phyloP scores from a whole-genome alignment of 1,140 invertebrate species.

The Drosophila ercepeae region DNA sequence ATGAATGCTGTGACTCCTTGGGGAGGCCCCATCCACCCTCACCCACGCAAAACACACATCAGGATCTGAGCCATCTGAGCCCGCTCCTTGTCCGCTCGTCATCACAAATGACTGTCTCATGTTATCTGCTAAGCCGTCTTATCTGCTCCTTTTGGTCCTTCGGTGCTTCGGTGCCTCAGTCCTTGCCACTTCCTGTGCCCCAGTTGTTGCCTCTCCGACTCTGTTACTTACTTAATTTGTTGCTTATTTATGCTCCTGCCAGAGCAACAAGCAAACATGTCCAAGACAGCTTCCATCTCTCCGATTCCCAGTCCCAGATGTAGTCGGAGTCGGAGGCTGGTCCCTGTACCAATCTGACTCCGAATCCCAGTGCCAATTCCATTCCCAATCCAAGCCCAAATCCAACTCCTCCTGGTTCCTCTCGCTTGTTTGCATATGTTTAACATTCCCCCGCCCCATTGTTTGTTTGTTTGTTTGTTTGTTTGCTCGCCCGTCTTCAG shows the following conservation, averaged over 20 bases:
- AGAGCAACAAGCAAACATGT: slow-evolving; percentile 44
- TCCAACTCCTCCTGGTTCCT: slow-evolving; percentile 29
- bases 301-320: slow-evolving; percentile 1
- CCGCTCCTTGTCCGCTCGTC: slow-evolving; percentile 51
- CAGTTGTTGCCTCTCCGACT: slow-evolving; percentile 14
- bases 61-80: slow-evolving; percentile 3
- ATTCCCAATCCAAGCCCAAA: not conserved
- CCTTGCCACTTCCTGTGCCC: not conserved
- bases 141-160: slow-evolving; percentile 37
- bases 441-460: slow-evolving; percentile 45
- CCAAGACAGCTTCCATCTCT: slow-evolving; percentile 17
- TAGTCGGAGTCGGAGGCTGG: not conserved
- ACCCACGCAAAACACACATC: slow-evolving; percentile 36
- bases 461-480: slow-evolving; percentile 18
- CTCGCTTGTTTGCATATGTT: slow-evolving; percentile 77
- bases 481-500: not conserved
- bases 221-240: slow-evolving; percentile 81
- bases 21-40: slow-evolving; percentile 1
- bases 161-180: not conserved
- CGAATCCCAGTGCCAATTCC: slow-evolving; percentile 17
- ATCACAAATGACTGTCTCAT: slow-evolving; percentile 78
- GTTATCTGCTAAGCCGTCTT: slow-evolving; percentile 79
- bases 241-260: slow-evolving; percentile 63
- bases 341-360: not conserved
- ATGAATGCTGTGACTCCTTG: slow-evolving; percentile 4